phyloP scores from a whole-genome alignment of 2,113 vertebrate genomes.

The Shinisaurus crocodilurus region DNA sequence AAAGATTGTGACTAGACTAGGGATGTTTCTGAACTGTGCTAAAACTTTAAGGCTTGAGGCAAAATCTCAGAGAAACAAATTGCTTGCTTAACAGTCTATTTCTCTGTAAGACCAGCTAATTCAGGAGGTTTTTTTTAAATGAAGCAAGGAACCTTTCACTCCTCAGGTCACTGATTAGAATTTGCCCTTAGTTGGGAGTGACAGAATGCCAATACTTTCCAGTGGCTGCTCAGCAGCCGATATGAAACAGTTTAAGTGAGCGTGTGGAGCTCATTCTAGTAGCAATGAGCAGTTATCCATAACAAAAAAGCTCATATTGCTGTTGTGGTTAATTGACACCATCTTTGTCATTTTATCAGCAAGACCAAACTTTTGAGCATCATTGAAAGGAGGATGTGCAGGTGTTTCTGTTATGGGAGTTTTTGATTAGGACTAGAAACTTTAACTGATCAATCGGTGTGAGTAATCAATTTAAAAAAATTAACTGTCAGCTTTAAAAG shows the following conservation, averaged over 20 bases:
- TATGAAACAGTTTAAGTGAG: background rate
- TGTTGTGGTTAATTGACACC: background rate
- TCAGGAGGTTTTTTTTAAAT: constrained; percentile 14
- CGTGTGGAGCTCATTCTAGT: background rate
- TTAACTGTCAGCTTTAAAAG: constrained; percentile 17
- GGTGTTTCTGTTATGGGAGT: background rate
- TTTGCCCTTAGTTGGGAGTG: background rate
- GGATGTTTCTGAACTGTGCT: constrained; percentile 17
- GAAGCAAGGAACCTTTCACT: constrained; percentile 29
- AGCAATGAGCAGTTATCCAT: background rate
- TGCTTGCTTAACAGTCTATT: constrained; percentile 27
- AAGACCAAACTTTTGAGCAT: background rate
- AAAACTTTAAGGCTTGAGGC: background rate
- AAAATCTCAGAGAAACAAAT: constrained; percentile 24
- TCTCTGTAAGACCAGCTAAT: constrained; percentile 9
- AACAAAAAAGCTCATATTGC: background rate
- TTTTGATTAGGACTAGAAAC: background rate
- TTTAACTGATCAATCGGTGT: background rate
- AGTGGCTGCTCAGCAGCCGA: background rate
- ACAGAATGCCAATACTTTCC: constrained; percentile 30
- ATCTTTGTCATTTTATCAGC: background rate
- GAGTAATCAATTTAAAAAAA: constrained; percentile 1
- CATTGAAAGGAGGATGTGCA: background rate
- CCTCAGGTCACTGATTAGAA: constrained; percentile 17
- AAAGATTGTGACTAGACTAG: background rate